These are phyloP conservation scores for Campoletis raptor DNA, from an alignment of 2,888 invertebrate species.

Conservation along the genomic window DNA sequence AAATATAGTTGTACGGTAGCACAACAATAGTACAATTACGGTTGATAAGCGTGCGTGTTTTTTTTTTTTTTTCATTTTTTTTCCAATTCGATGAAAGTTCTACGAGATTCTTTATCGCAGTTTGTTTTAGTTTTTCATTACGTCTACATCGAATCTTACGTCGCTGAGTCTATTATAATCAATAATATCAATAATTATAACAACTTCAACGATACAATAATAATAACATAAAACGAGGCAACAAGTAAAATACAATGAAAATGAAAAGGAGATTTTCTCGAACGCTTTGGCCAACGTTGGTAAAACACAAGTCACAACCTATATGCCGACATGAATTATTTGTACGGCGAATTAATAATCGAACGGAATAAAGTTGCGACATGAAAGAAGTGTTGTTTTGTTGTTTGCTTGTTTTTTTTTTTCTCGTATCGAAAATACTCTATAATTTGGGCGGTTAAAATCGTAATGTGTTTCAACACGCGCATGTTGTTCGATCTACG, in stretches of 20 bases:
- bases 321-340: neutral
- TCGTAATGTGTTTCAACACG: neutral
- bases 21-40: slow-evolving; percentile 59
- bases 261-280: neutral
- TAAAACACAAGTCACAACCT: neutral
- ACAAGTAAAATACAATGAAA: slow-evolving; percentile 44
- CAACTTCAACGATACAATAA: slow-evolving; percentile 26
- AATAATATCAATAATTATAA: slow-evolving; percentile 41
- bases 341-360: slow-evolving; percentile 42
- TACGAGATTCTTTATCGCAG: slow-evolving; percentile 63
- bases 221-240: slow-evolving; percentile 61
- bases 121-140: slow-evolving; percentile 4
- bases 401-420: neutral
- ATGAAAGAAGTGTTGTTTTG: neutral
- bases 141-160: slow-evolving; percentile 54
- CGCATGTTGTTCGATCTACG: slow-evolving; percentile 44
- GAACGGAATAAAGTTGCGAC: slow-evolving; percentile 24
- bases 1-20: slow-evolving; percentile 46
- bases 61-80: slow-evolving; percentile 18
- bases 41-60: slow-evolving; percentile 65
- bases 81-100: slow-evolving; percentile 57
- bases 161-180: slow-evolving; percentile 40
- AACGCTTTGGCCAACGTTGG: neutral
- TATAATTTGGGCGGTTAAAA: slow-evolving; percentile 21
- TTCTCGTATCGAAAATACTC: slow-evolving; percentile 45